Evolutionary conservation across 1,140 invertebrate genomes (phyloP).

Genomic region (Dendroctonus valens): DNA sequence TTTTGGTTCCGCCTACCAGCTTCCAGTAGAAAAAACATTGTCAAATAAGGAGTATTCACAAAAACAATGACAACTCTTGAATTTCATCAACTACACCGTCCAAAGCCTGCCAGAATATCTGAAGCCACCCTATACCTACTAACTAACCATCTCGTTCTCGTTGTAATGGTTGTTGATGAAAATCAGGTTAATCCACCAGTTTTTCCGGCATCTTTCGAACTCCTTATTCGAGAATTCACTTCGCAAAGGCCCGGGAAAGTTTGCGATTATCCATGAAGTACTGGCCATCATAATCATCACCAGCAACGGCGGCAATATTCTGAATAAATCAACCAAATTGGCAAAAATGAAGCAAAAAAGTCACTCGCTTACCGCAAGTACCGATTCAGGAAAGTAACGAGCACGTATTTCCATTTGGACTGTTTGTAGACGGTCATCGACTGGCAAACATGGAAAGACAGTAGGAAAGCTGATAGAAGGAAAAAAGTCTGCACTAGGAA

Average conservation of each 20-base stretch:
- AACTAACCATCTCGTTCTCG: conserved; percentile 34
- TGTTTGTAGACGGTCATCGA: conserved; percentile 28
- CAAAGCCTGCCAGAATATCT: no score
- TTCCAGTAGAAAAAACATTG: no score
- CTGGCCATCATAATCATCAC: conserved; percentile 24
- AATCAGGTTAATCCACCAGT: conserved; percentile 38
- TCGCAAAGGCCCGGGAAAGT: conserved; percentile 29
- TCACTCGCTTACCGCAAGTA: conserved; percentile 36
- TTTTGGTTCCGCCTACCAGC: no score
- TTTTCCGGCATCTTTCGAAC: conserved; percentile 31
- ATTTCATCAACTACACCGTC: no score
- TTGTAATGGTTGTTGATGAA: conserved; percentile 37
- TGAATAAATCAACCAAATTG: not conserved
- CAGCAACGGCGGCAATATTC: conserved; percentile 30
- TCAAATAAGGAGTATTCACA: no score
- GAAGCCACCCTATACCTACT: no score
- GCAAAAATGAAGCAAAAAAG: conserved; percentile 8
- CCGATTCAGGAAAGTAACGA: conserved; percentile 35
- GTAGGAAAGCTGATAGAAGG: conserved; percentile 31
- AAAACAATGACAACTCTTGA: no score
- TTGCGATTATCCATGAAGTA: conserved; percentile 27
- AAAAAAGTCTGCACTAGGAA: conserved; percentile 36
- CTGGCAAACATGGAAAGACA: conserved; percentile 35
- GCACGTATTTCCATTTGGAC: conserved; percentile 24
- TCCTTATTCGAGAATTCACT: conserved; percentile 24